A percentile compares a stretch with the other conserved stretches of the same genome.
Evolutionary conservation across 2,797 vertebrate genomes (phyloP).

Genomic region (Clarias laeviceps): DNA sequence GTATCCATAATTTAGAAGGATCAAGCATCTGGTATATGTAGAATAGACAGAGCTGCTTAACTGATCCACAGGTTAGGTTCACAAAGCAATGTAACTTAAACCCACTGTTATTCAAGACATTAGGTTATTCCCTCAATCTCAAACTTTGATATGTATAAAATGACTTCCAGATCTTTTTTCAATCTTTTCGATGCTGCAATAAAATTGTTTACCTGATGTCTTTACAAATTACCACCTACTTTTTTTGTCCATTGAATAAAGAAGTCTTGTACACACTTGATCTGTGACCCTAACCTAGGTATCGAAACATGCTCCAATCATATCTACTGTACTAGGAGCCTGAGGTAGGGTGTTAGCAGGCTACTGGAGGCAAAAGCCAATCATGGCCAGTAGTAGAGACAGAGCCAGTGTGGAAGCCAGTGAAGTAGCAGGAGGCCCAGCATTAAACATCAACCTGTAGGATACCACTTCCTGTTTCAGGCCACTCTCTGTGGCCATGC

Average conservation of each 20-base stretch:
- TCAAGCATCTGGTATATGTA: constrained; percentile 51
- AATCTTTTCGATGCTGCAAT: constrained; percentile 30
- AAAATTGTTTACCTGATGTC: constrained; percentile 47
- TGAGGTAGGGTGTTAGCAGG: constrained; percentile 24
- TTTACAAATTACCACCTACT: constrained; percentile 38
- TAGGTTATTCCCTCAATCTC: background rate
- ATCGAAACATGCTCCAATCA: constrained; percentile 36
- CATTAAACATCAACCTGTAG: constrained; percentile 75
- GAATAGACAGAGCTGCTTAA: constrained; percentile 24
- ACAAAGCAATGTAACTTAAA: constrained; percentile 65
- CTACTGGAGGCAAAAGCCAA: constrained; percentile 78
- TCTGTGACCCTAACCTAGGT: constrained; percentile 72
- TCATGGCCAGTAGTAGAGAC: constrained; percentile 70
- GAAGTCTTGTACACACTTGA: constrained; percentile 63
- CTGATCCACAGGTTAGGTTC: constrained; percentile 69
- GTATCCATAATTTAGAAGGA: constrained; percentile 69
- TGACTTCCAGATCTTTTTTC: constrained; percentile 40
- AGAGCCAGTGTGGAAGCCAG: constrained; percentile 68
- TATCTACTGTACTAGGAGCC: constrained; percentile 22
- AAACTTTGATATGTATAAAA: constrained; percentile 5
- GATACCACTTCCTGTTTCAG: constrained; percentile 81
- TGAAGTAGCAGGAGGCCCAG: constrained; percentile 66
- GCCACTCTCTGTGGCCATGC: constrained; percentile 79
- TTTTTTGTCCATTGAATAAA: constrained; percentile 38
- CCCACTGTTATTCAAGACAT: background rate